These are phyloP conservation scores for Acanthopagrus latus DNA, from an alignment of 2,797 vertebrate species.

Conservation along the genomic window DNA sequence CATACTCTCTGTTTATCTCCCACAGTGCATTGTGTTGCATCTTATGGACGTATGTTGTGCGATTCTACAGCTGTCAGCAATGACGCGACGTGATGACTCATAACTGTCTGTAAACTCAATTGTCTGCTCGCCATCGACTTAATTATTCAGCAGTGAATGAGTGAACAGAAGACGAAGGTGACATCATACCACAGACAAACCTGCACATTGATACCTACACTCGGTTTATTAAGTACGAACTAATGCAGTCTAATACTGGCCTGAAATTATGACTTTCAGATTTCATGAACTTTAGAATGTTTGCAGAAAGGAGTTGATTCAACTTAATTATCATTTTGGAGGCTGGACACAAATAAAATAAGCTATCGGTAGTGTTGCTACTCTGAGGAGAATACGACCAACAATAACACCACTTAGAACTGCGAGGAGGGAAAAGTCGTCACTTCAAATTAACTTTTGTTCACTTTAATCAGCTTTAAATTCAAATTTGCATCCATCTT, in stretches of 20 bases:
- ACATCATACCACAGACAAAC: neutral
- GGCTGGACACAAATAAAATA: neutral
- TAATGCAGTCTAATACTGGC: neutral
- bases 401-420: too few relatives aligned
- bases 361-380: neutral
- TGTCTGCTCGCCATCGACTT: neutral
- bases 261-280: too few relatives aligned
- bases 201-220: neutral
- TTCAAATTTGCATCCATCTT: neutral
- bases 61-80: neutral
- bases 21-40: neutral
- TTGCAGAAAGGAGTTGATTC: neutral
- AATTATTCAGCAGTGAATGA: slow-evolving; percentile 39
- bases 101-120: slow-evolving; percentile 9
- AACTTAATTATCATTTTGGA: neutral
- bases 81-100: slow-evolving; percentile 28
- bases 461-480: neutral
- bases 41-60: neutral
- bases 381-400: too few relatives aligned
- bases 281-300: too few relatives aligned
- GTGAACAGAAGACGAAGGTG: neutral
- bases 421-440: too few relatives aligned
- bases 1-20: neutral
- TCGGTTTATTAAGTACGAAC: neutral
- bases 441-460: neutral